phyloP scores from a whole-genome alignment of 2,888 invertebrate species.

The Ormyrus thymus region DNA sequence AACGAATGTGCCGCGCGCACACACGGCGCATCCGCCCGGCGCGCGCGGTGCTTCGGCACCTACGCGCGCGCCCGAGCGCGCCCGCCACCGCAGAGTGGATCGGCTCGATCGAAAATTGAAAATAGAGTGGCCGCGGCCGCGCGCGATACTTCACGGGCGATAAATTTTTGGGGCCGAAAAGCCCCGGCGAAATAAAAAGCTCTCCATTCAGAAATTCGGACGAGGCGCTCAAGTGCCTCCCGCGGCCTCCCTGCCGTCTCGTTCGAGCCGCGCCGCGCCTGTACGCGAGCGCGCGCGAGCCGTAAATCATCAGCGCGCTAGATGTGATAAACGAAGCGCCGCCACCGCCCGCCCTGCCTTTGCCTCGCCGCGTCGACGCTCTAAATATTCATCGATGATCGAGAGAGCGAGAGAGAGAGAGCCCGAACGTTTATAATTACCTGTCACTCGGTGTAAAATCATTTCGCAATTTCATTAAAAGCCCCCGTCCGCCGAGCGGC shows the following conservation, averaged over 20 bases:
- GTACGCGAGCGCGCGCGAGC: slow-evolving; percentile 19
- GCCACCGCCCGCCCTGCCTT: background rate
- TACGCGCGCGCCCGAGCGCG: background rate
- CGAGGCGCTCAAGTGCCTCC: slow-evolving; percentile 41
- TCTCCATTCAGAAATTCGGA: slow-evolving; percentile 25
- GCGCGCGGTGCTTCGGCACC: background rate
- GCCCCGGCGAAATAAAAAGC: slow-evolving; percentile 45
- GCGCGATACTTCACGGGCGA: slow-evolving; percentile 34
- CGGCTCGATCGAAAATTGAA: slow-evolving; percentile 58
- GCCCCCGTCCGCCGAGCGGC: slow-evolving; percentile 12
- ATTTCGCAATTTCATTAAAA: slow-evolving; percentile 71
- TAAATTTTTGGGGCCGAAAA: slow-evolving; percentile 44
- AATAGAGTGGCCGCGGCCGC: slow-evolving; percentile 29
- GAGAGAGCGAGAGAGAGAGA: slow-evolving; percentile 22
- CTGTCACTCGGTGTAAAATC: slow-evolving; percentile 72
- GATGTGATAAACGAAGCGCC: slow-evolving; percentile 33
- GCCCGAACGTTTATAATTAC: slow-evolving; percentile 64
- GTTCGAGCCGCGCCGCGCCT: slow-evolving; percentile 37
- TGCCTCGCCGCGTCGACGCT: background rate
- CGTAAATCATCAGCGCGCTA: background rate
- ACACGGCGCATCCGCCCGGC: background rate
- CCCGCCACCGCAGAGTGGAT: background rate
- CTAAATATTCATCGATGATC: slow-evolving; percentile 52
- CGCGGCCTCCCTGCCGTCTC: slow-evolving; percentile 15
- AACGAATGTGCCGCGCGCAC: slow-evolving; percentile 31